A percentile compares a stretch with the other conserved stretches of the same genome.
phyloP scores from a whole-genome alignment of 2,113 vertebrate species.

The Cephalopholis sonnerati region DNA sequence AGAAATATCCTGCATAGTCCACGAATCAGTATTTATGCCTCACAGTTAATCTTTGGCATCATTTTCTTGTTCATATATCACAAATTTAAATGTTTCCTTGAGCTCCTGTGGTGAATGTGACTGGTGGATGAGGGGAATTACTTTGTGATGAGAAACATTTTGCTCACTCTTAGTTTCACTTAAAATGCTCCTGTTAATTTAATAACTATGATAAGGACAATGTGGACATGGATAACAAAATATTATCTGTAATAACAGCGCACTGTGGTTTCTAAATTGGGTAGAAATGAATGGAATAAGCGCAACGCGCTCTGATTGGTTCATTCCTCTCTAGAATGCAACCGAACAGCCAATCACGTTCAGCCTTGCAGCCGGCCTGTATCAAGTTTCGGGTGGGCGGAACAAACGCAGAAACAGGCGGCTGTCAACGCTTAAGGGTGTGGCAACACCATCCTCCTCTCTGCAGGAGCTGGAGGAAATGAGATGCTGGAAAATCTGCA shows the following conservation, averaged over 20 bases:
- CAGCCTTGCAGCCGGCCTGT: background rate
- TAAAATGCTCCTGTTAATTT: background rate
- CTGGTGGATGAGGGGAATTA: background rate
- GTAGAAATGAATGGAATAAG: conserved; percentile 46
- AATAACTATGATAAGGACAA: background rate
- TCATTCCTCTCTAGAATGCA: background rate
- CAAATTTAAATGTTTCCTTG: background rate
- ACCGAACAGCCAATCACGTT: conserved; percentile 43
- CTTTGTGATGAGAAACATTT: background rate
- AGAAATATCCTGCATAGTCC: background rate
- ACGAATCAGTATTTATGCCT: background rate
- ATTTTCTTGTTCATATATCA: background rate
- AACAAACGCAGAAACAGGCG: background rate
- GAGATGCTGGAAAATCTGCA: background rate
- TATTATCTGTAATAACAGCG: background rate
- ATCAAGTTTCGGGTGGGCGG: conserved; percentile 26
- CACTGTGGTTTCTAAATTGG: background rate
- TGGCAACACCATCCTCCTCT: background rate
- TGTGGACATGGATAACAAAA: accelerated
- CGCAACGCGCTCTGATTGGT: conserved; percentile 63
- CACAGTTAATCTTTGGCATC: no score
- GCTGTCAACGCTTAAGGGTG: conserved; percentile 42
- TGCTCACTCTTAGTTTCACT: accelerated
- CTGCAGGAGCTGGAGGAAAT: background rate
- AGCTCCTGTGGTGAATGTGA: background rate